Evolutionary conservation across 2,888 invertebrate genomes (phyloP), one percentile per base, ranked within the genome.

Genomic region (Agonopterix heracliana): DNA sequence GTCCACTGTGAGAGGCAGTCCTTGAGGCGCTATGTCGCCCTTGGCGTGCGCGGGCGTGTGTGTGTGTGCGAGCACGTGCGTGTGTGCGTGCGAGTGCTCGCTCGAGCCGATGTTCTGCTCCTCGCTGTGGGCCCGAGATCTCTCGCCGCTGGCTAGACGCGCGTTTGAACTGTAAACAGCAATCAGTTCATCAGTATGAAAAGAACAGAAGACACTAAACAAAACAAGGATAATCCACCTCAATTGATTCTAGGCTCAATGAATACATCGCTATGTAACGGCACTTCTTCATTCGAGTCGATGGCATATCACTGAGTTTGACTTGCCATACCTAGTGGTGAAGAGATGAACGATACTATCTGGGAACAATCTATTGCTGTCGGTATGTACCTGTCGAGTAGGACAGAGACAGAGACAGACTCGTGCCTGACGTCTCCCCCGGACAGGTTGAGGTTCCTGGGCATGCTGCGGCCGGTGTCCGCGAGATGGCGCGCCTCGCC

Each of bases 361-460:
- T 1, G 14, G 1, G 14, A 14, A 14, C 2, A 14, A 14, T n/a
- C 14, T 14, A 14, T 5, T 26, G 26, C 26, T 7, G 26, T 26
- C 26, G n/a, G 9, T 38, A 38, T 38, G n/a, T 38, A 38, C 38
- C 11, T 38, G 38, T 38, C 11, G 41, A 12, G 41, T 26, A 26
- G 7, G 26, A 26, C 26, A 26, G 26, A 26, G 17, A 17, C 17
- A 17, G 17, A 17, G 26, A 26, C 26, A 1, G 26, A 26, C 26
- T 26, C 26, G 26, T 26, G 26, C 7, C 26, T 26, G 1, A 26
- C 26, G 26, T 26, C 26, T 26, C 26, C 26, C 26, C 54, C 64
- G 10, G 82, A 79, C 40, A 81, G 70, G 66, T 91, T 87, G 12
- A 91, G 89, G 61, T 91, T 90, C 34, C 91, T 82, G 41, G 91